These are phyloP conservation scores for Desoria tigrina DNA, from an alignment of 2,888 invertebrate species.

Conservation along the genomic window DNA sequence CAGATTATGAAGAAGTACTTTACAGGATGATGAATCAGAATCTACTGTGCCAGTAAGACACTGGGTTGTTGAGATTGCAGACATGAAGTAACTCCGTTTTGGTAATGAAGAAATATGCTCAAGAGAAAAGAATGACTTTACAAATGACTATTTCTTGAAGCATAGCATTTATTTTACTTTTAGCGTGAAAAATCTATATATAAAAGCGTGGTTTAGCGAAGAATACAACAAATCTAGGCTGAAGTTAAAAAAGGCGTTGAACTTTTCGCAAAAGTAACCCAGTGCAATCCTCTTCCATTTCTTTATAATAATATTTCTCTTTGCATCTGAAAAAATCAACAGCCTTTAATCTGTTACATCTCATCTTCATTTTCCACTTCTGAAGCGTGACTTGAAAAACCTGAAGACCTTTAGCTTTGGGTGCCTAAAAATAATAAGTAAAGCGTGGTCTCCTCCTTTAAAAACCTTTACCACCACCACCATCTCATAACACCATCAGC, in stretches of 20 bases:
- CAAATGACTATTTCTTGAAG: constrained; percentile 13
- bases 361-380: too few relatives aligned
- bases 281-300: background rate
- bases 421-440: too few relatives aligned
- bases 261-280: background rate
- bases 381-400: too few relatives aligned
- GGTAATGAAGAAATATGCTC: constrained; percentile 9
- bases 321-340: too few relatives aligned
- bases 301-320: too few relatives aligned
- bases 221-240: constrained; percentile 17
- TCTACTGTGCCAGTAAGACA: constrained; percentile 5
- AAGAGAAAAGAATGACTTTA: constrained; percentile 1
- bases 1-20: too few relatives aligned
- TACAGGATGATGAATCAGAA: constrained; percentile 13
- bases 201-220: constrained; percentile 4
- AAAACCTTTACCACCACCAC: too few relatives aligned
- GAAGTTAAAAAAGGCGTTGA: constrained; percentile 9
- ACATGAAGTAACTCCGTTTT: constrained; percentile 13
- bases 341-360: too few relatives aligned
- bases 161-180: background rate
- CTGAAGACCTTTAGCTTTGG: too few relatives aligned
- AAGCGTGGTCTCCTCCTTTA: too few relatives aligned
- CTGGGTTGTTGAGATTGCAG: background rate
- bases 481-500: too few relatives aligned
- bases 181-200: constrained; percentile 10